phyloP scores from a whole-genome alignment of 2,113 vertebrate genomes.

The Garra rufa region DNA sequence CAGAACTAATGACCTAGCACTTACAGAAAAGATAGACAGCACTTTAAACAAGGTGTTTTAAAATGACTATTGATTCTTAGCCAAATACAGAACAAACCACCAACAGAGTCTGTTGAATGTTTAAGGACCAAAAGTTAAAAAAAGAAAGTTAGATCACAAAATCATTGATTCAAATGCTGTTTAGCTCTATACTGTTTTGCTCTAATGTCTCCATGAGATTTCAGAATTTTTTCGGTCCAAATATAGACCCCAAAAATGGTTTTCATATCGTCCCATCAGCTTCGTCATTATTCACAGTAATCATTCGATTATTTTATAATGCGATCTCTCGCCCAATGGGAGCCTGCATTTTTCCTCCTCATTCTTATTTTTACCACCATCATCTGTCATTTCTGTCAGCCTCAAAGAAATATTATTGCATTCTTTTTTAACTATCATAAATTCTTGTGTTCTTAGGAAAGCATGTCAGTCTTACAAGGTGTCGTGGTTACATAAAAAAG shows the following conservation, averaged over 20 bases:
- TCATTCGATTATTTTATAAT: slow-evolving; percentile 49
- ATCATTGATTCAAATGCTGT: neutral
- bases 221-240: neutral
- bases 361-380: slow-evolving; percentile 33
- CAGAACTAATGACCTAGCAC: neutral
- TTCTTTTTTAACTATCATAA: slow-evolving; percentile 14
- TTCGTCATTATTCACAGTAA: slow-evolving; percentile 53
- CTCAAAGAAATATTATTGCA: slow-evolving; percentile 43
- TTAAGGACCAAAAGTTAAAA: neutral
- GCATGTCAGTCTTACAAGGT: slow-evolving; percentile 17
- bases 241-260: slow-evolving; percentile 34
- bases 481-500: neutral
- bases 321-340: slow-evolving; percentile 29
- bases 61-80: neutral
- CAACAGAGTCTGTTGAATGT: neutral
- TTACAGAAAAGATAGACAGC: neutral
- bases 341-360: slow-evolving; percentile 33
- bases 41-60: neutral
- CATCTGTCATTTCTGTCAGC: slow-evolving; percentile 47
- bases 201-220: slow-evolving; percentile 2
- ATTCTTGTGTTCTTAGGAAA: slow-evolving; percentile 1
- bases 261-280: slow-evolving; percentile 52
- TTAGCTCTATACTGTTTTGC: slow-evolving; percentile 1
- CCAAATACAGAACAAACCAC: neutral
- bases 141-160: neutral